Base-by-base conservation (phyloP, 2,113 vertebrate species). In the Hypocryptadius cinnamomeus region DNA sequence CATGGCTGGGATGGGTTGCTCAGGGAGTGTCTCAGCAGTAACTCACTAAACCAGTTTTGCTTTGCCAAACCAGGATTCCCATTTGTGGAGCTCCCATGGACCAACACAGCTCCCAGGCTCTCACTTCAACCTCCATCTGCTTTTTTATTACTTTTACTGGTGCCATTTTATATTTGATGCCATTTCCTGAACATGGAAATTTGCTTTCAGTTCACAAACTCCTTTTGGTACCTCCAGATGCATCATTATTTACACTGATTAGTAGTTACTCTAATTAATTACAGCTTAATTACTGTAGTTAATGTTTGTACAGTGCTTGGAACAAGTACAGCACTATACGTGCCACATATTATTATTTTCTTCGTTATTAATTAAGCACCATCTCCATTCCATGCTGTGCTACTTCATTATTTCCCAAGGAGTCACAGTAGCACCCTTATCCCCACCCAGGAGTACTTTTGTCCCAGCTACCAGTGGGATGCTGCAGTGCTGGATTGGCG, bases 211-310 rank as follows among this genome's bases (percentile, higher is more conserved):
- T 82, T 94, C 91, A 84, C 95, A 95, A 73, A 95, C 71, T 77
- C 89, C 73, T 87, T 90, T 95, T 90, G 73, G 50, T 96, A 92
- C 91, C 94, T 96, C 92, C 94, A 94, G 96, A 92, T 96, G 91
- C 92, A 94, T 93, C 92, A 83, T 96, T 96, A 96, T 97, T 97
- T 97, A 96, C 95, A 74, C 91, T 97, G 93, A 95, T 96, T 94
- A 96, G 94, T 94, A 92, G 96, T 96, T 96, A 93, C 87, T 91
- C 81, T 93, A 97, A 95, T 96, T 96, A 96, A 97, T 96, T 95
- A 96, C 91, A 92, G 85, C 94, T 90, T 96, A 96, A 96, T 97
- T 94, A 96, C 92, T 93, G 90, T 85, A 80, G 92, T 96, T 95
- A 93, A 93, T 97, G 92, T 95, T 95, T 97, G 92, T 93, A 97